Evolutionary conservation across 1,140 invertebrate genomes (phyloP).

Genomic region (Zaprionus taronus): DNA sequence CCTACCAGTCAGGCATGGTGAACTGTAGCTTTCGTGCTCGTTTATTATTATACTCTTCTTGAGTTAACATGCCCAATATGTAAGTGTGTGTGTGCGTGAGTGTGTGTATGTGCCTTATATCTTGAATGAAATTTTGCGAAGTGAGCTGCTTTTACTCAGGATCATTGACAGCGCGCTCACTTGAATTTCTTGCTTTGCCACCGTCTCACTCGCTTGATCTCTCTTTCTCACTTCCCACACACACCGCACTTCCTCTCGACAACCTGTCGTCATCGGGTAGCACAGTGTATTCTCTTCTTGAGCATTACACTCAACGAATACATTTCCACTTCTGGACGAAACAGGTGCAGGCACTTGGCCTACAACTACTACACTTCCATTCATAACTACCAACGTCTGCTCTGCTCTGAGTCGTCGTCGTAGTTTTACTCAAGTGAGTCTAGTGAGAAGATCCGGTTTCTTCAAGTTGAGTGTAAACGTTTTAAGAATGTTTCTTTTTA

Average conservation of each 20-base stretch:
- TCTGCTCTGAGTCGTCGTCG: constrained; percentile 10
- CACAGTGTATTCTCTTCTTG: constrained; percentile 13
- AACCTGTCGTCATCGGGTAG: constrained; percentile 8
- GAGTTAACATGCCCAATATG: constrained; percentile 34
- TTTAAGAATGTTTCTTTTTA: constrained; percentile 31
- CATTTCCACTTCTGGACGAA: constrained; percentile 37
- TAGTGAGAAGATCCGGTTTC: constrained; percentile 49
- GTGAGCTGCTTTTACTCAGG: constrained; percentile 38
- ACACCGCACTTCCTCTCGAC: constrained; percentile 4
- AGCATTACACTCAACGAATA: constrained; percentile 42
- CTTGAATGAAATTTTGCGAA: constrained; percentile 45
- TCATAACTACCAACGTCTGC: constrained; percentile 37
- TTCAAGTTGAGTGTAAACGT: constrained; percentile 31
- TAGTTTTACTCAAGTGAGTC: constrained; percentile 36
- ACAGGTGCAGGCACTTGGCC: constrained; percentile 50
- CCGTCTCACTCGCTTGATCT: constrained; percentile 7
- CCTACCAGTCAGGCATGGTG: no score
- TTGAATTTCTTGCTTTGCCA: constrained; percentile 14
- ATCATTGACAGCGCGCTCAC: constrained; percentile 40
- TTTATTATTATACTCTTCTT: constrained; percentile 31
- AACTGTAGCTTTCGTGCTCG: no score
- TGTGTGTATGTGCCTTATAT: constrained; percentile 13
- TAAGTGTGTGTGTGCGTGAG: constrained; percentile 4
- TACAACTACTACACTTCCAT: constrained; percentile 47
- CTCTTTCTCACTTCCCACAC: background rate